Base-by-base conservation (phyloP, 1,140 invertebrate species). In the Anastrepha obliqua region DNA sequence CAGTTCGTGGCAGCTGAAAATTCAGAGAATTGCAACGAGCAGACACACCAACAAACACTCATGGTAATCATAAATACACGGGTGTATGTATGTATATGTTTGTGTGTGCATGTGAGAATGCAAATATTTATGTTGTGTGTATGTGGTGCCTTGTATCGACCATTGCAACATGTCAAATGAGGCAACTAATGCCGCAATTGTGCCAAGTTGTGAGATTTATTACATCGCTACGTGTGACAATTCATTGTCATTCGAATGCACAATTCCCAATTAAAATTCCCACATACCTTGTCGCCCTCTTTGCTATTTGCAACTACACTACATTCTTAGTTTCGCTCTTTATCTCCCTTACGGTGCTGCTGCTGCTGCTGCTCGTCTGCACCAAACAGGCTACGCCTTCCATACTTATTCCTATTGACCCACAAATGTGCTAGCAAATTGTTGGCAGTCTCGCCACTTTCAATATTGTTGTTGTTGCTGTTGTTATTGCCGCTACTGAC, bases 151-250 rank as follows among this genome's bases (percentile, higher is more conserved):
- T 42, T 70, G 65, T 13, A 70, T 70, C 65, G 39, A 11, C 65
- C 44, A 44, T 74, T 74, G 70, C 44, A 44, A 42, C 8, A 13
- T 74, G 42, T 47, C 44, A 44, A 74, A 74, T 47, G 44, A 74
- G 70, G 70, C 70, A 74, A 47, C 70, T 74, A 74, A 47, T 47
- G 44, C n/a, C 39, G 42, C 70, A 74, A 74, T 74, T 74, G 70
- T 74, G 70, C 70, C 70, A 74, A 74, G 70, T 74, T 47, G 44
- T 74, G 70, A 29, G 70, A 74, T 74, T 74, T 74, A 74, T 74
- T 47, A 11, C 70, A 47, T 74, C 29, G 70, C 70, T 74, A 74
- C 70, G 70, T 74, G 70, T 47, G 70, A 74, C 70, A 74, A 74
- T 74, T 74, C 70, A 17, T 29, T 13, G 70, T 74, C 44, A 44